Base-by-base conservation (phyloP, 2,797 vertebrate genomes). In the Meda fulgida region DNA sequence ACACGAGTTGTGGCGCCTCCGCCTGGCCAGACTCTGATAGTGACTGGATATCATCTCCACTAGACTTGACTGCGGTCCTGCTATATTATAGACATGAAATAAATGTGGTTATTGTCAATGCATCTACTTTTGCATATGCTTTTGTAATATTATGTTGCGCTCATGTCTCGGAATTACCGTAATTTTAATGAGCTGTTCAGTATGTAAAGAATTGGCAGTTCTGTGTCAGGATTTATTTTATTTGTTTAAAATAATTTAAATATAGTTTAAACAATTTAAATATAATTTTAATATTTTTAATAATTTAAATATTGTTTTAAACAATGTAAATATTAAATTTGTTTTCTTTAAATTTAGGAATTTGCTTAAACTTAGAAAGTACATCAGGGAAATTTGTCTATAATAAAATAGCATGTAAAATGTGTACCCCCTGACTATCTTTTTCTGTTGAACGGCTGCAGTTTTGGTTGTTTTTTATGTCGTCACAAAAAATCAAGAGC, bases 11-110 rank as follows among this genome's bases (percentile, higher is more conserved):
- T 26, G 51, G 75, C 36, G 75, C 65, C 75, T 18, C 38, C 75
- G 78, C 13, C 65, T 78, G 83, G 83, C 8, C 51, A 71, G 38
- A 60, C 5, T 38, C 75, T 78, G 60, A 69, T 53, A 40, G 18
- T 67, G 81, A 77, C 81, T 66, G 31, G 31, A 75, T 46, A 7
- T 67, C 43, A 29, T 53, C 51, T 53, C 11, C 19, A 2, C 19
- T 18, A 13, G 26, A 58, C 36, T 23, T 9, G 51, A 46, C 43
- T 66, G 58, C 19, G 21, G 26, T 72, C 36, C 23, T 46, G 55
- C 38, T 43, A 9, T 26, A 31, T 29, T 13, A 43, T 34, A 6
- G 16, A 48, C 48, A 40, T 77, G 5, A 31, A 63, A 69, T 34
- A n/a, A 34, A 69, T 40, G 14, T 26, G 5, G 19, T 26, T 48